phyloP scores from a whole-genome alignment of 2,113 vertebrate species.

The Oryzias javanicus region DNA sequence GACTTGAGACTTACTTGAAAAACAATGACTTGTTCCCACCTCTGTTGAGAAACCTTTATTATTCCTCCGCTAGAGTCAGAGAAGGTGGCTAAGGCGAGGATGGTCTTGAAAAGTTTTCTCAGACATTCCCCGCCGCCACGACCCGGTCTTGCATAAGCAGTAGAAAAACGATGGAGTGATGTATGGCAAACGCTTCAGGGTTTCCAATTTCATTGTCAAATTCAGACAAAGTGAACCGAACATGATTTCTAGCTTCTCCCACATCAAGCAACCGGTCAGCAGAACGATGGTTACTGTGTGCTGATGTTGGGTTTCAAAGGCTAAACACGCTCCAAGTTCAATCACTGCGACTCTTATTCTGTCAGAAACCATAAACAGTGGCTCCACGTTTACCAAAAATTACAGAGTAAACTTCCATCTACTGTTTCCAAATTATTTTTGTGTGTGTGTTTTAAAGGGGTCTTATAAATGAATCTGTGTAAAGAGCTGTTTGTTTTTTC shows the following conservation, averaged over 20 bases:
- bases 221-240: not conserved
- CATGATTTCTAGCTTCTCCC: slow-evolving; percentile 1
- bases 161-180: not conserved
- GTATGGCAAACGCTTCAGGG: slow-evolving; percentile 4
- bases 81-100: too few relatives aligned
- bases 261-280: slow-evolving; percentile 35
- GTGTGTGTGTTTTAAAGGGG: slow-evolving; percentile 39
- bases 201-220: slow-evolving; percentile 19
- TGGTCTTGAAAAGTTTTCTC: too few relatives aligned
- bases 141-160: not conserved
- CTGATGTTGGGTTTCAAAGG: slow-evolving; percentile 61
- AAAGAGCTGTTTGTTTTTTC: slow-evolving; percentile 71
- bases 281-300: slow-evolving; percentile 25
- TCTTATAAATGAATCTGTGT: slow-evolving; percentile 63
- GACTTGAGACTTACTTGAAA: too few relatives aligned
- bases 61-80: too few relatives aligned
- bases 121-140: too few relatives aligned
- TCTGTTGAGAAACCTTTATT: too few relatives aligned
- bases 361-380: slow-evolving; percentile 66
- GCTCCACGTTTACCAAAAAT: slow-evolving; percentile 71
- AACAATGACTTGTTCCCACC: too few relatives aligned
- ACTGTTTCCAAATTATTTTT: slow-evolving; percentile 71
- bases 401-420: slow-evolving; percentile 73
- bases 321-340: slow-evolving; percentile 55
- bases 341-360: slow-evolving; percentile 60